Evolutionary conservation across 2,888 invertebrate species (phyloP), one percentile per base, ranked within the genome.

Genomic region (Rosalia funebris): DNA sequence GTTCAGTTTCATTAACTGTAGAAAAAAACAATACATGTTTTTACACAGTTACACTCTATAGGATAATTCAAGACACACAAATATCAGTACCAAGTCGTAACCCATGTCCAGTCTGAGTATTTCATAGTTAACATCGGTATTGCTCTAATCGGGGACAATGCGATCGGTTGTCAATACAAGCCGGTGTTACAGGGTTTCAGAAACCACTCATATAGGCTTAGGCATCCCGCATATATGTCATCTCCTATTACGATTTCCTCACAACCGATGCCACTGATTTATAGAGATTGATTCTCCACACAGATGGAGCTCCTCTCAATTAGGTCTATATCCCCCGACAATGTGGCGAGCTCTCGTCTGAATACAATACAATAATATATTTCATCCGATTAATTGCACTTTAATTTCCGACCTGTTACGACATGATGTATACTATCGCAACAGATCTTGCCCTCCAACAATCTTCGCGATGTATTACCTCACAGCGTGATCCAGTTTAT

Each of bases 301-400:
- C 65, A 63, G 63, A 63, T 66, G 65, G 58, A 66, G 31, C 50
- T 46, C 34, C 42, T 37, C n/a, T n/a, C 52, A 66, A 63, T 63
- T 63, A 58, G 39, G 55, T 44, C 36, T 36, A 20, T 39, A 25
- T 39, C 50, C 48, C 62, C 37, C 14, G 56, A 19, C 52, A 52
- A 11, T 36, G 20, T 15, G 44, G 47, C 25, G 41, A 44, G 44
- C 44, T 44, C 32, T 15, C 19, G 47, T 36, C 45, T 34, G 25
- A 50, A 50, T 12, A 32, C 47, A 39, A 17, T 12, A 41, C 36
- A 44, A 42, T 47, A 42, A 57, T 57, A 50, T 34, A 50, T 57
- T 59, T 47, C 34, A 42, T 53, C 48, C 56, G 60, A 60, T 60
- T 56, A 55, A 60, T 56, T 46, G 56, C 41, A 46, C 61, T 61